Conservation (phyloP, 2,113 vertebrate genomes). For the Phrynocephalus versicolor region DNA sequence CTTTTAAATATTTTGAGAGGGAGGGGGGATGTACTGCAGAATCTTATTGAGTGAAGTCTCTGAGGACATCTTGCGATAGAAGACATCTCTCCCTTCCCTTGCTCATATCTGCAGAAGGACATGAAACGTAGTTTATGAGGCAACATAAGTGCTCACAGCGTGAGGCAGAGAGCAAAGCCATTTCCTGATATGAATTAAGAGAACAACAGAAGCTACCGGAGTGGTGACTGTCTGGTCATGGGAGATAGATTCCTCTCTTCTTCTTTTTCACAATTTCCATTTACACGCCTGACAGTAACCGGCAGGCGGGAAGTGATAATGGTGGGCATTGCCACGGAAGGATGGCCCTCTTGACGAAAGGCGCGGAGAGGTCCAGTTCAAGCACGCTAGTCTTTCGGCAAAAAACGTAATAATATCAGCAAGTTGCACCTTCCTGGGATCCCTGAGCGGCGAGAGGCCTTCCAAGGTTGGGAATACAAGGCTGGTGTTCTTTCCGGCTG, state of each 20-base stretch:
- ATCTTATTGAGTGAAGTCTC: slow-evolving; percentile 47
- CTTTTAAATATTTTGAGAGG: slow-evolving; percentile 56
- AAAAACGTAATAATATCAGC: not conserved
- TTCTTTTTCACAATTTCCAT: not conserved
- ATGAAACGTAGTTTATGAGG: slow-evolving; percentile 6
- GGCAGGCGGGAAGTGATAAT: slow-evolving; percentile 2
- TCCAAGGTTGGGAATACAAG: not conserved
- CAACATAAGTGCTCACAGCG: slow-evolving; percentile 7
- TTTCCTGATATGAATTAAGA: slow-evolving; percentile 26
- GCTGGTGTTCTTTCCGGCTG: not conserved
- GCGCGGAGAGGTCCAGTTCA: not conserved
- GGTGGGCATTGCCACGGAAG: not conserved
- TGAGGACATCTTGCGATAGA: slow-evolving; percentile 42
- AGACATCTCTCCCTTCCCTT: not conserved
- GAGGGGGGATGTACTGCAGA: slow-evolving; percentile 38
- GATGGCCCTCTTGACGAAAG: not conserved
- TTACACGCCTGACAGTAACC: slow-evolving; percentile 10
- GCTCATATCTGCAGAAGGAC: slow-evolving; percentile 26
- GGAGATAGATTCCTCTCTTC: not conserved
- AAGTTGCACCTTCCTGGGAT: too few species aligned
- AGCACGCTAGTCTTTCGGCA: not conserved
- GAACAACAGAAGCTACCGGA: slow-evolving; percentile 9
- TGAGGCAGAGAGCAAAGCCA: not conserved
- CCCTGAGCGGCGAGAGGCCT: not conserved
- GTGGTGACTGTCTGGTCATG: slow-evolving; percentile 1